Evolutionary conservation across 2,888 invertebrate genomes (phyloP), one percentile per base, ranked within the genome.

Genomic region (Erebia epiphron): DNA sequence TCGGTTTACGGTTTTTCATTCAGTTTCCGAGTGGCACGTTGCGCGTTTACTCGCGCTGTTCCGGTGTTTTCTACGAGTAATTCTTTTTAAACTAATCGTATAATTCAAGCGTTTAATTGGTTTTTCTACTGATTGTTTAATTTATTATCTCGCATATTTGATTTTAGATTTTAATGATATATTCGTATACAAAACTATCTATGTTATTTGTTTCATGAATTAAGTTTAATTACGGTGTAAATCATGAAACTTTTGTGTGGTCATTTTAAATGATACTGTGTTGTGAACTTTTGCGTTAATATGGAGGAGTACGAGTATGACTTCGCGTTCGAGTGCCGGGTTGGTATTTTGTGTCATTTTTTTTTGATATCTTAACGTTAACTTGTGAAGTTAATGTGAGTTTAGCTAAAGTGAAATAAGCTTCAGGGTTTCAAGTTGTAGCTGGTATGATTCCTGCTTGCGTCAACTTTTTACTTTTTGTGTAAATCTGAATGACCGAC

Each of bases 291-390:
- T 83, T 78, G 79, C 83, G 81, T 75, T 73, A 81, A 81, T 81
- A 88, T 93, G 93, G 92, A 92, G 78, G 93, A 94, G 75, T 94
- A 94, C 86, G 95, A 95, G 81, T 95, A 95, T 89, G 94, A 95
- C 88, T 95, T 95, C 91, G 94, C 94, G 75, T 95, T 94, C 87
- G 95, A 95, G 89, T 95, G 95, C 90, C 94, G 94, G 95, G 95
- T 95, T 90, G 86, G 94, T 92, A 87, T 85, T 67, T 58, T 58
- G 35, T 58, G 49, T n/a, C 18, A 50, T 63, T 50, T 1, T 26
- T 50, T 21, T 26, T 14, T 18, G 16, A 10, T 11, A 14, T 49
- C 18, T 18, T 62, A 11, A 18, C 7, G 5, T 21, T 46, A 46
- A 46, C 13, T 13, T 46, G 11, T 46, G 11, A 46, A 46, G 3